Base-by-base conservation (phyloP, 2,797 vertebrate species). In the Coracias cyanogaster region DNA sequence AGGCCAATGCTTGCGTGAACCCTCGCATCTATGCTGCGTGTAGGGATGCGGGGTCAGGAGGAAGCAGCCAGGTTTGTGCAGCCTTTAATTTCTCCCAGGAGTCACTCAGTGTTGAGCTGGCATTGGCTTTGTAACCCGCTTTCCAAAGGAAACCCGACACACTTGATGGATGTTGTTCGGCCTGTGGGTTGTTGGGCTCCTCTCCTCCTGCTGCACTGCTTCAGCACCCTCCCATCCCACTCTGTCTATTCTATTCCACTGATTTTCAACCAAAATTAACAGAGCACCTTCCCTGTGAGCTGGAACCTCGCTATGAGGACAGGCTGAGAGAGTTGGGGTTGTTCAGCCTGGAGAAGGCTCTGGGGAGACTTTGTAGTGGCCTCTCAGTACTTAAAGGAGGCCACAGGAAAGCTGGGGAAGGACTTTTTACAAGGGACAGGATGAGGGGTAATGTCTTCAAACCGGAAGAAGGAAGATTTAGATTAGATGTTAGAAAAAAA, bases 11-110 rank as follows among this genome's bases (percentile, higher is more conserved):
- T 29, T 35, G 19, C 5, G 1, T 31, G 51, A 39, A 9, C 24
- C 8, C 33, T 49, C 1, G 0, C 0, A 1, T 28, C 25, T 28
- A 7, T 2, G 31, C 8, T 14, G 37, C 24, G 6, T 15, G 19
- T 24, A 10, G 22, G 41, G 37, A 10, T 1, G 3, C 0, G 1
- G 33, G 26, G 48, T 10, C 60, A 15, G 57, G 66, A 26, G 45
- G 46, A 45, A 41, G 67, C 61, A 49, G 49, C 15, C 15, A 5
- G 24, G 41, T 46, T 39, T 26, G 17, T 3, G 18, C 16, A n/a
- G 7, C 22, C 39, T 60, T 71, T 77, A 62, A 46, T 28, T 82
- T 25, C 52, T 13, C 45, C 19, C 2, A 0, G 16, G 22, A 72
- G 46, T 31, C 35, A 39, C 66, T 61, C 2, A 1, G 55, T 46